Percentiles rank a stretch among this genome's conserved stretches.
Evolutionary conservation across 2,888 invertebrate genomes (phyloP).

Genomic region (Megastigmus dorsalis): DNA sequence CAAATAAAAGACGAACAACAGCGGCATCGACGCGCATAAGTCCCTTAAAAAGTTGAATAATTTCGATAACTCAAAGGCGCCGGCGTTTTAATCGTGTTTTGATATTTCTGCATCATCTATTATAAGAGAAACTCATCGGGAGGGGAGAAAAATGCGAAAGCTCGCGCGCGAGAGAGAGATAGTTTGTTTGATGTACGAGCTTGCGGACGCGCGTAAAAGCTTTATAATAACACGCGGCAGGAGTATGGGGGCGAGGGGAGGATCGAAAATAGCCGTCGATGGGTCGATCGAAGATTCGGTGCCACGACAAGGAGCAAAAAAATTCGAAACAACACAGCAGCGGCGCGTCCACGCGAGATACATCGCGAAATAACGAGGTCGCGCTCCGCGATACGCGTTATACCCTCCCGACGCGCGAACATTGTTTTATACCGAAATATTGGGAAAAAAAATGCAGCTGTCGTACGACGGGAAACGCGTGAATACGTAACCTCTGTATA

Average conservation of each 20-base stretch:
- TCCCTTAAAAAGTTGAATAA: too few relatives aligned
- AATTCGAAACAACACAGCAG: not conserved
- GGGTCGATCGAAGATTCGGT: slow-evolving; percentile 18
- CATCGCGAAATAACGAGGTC: slow-evolving; percentile 1
- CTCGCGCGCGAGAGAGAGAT: slow-evolving; percentile 3
- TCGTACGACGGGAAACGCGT: not conserved
- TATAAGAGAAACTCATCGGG: too few relatives aligned
- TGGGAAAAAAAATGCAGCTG: not conserved
- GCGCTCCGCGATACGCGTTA: too few relatives aligned
- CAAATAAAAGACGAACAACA: too few relatives aligned
- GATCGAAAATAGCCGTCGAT: not conserved
- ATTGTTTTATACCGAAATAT: slow-evolving; percentile 10
- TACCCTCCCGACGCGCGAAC: slow-evolving; percentile 1
- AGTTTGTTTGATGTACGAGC: not conserved
- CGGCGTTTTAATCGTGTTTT: not conserved
- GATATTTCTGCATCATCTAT: too few relatives aligned
- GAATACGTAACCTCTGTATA: not conserved
- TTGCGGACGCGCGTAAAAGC: slow-evolving; percentile 14
- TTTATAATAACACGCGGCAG: slow-evolving; percentile 30
- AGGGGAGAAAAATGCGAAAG: not conserved
- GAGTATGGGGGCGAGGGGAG: too few relatives aligned
- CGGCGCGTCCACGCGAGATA: not conserved
- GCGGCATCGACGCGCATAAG: too few relatives aligned
- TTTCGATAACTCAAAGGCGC: not conserved
- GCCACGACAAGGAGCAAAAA: slow-evolving; percentile 2